Base-by-base conservation (phyloP, 2,113 vertebrate genomes). In the Silurus meridionalis region DNA sequence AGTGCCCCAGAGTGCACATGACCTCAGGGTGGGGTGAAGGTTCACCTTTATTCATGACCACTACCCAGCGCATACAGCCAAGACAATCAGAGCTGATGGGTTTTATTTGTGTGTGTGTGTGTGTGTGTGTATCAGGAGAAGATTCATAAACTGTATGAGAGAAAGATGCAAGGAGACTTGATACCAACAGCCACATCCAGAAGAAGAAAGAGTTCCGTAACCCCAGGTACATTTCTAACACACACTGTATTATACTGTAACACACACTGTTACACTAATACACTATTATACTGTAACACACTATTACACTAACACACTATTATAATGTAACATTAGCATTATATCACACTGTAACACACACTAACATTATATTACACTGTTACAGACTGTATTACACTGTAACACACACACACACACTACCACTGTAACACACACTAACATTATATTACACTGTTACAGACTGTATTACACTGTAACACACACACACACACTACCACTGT, bases 131-230 rank as follows among this genome's bases (percentile, higher is more conserved):
- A 25, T 83, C 89, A 99, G 98, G 98, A 99, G 89, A 99, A 99
- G 93, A 99, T 99, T 91, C 95, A 95, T 81, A 98, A 97, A 90
- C 93, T 99, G 2, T 99, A 98, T 5, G 98, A 99, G 88, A 95
- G 97, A 84, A 99, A 98, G 80, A 92, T 97, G 5, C 97, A 97
- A 46, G 97, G 97, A 83, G 97, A 98, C 23, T 98, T 98, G 97
- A 99, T 92, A 99, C 97, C 93, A 99, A 99, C 94, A 96, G 93
- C 83, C 96, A 97, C 86, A 99, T 99, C 91, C 98, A 99, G 91
- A 97, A 97, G 90, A 99, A 99, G 91, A 99, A 99, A 80, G 98
- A 99, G 83, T 99, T 99, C 79, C 95, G 98, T 86, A 99, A 99
- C 90, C 98, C 98, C 64, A 99, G 98, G 98, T 99, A 87, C 28